These are phyloP conservation scores for Pteria penguin DNA, from an alignment of 2,888 invertebrate species.

Conservation along the genomic window DNA sequence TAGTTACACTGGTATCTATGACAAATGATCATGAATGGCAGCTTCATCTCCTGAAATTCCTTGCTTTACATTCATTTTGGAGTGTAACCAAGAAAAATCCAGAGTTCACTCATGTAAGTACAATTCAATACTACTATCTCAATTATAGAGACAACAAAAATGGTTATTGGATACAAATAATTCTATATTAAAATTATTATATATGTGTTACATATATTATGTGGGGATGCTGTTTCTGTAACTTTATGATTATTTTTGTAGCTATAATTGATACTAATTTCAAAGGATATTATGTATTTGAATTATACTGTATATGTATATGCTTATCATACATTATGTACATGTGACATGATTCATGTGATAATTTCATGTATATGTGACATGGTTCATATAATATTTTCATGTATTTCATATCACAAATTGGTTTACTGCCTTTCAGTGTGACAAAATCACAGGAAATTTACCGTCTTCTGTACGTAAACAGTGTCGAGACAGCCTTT, in stretches of 20 bases:
- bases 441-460: constrained; percentile 2
- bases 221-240: neutral
- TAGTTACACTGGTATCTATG: constrained; percentile 36
- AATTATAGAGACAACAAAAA: too few relatives aligned
- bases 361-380: too few relatives aligned
- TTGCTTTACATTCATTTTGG: constrained; percentile 62
- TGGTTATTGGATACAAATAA: neutral
- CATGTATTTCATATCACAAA: too few relatives aligned
- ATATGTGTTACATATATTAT: neutral
- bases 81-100: constrained; percentile 39
- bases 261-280: too few relatives aligned
- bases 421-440: too few relatives aligned
- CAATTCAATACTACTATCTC: too few relatives aligned
- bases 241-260: neutral
- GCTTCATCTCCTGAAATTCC: constrained; percentile 59
- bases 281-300: too few relatives aligned
- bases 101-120: constrained; percentile 60
- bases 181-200: neutral
- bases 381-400: too few relatives aligned
- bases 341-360: too few relatives aligned
- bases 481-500: constrained; percentile 51
- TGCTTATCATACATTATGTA: too few relatives aligned
- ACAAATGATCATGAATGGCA: constrained; percentile 43
- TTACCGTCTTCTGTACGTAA: constrained; percentile 35
- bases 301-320: too few relatives aligned